Conservation (phyloP, 1,140 invertebrate species). For the Cataglyphis hispanica region DNA sequence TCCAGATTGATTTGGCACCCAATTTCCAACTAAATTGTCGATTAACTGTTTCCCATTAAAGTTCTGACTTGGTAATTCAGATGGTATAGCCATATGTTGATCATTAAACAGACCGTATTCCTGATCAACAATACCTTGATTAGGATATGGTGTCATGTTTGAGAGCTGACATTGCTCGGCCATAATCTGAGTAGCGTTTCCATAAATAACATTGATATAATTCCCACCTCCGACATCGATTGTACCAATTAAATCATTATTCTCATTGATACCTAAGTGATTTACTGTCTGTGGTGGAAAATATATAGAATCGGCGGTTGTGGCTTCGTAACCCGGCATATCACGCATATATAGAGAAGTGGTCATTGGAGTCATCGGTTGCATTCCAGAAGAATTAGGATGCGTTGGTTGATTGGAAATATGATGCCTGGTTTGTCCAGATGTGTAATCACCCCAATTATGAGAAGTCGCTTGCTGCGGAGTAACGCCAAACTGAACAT, state of each 20-base stretch:
- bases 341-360: slow-evolving; percentile 81
- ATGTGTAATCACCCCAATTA: slow-evolving; percentile 82
- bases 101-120: slow-evolving; percentile 84
- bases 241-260: slow-evolving; percentile 84
- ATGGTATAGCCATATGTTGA: slow-evolving; percentile 76
- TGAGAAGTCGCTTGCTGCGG: slow-evolving; percentile 81
- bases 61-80: slow-evolving; percentile 76
- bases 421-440: slow-evolving; percentile 77
- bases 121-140: slow-evolving; percentile 80
- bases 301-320: slow-evolving; percentile 79
- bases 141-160: slow-evolving; percentile 78
- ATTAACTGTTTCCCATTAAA: slow-evolving; percentile 87
- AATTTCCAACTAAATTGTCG: slow-evolving; percentile 93
- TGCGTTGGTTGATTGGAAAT: slow-evolving; percentile 69
- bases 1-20: slow-evolving; percentile 92
- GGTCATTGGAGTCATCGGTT: slow-evolving; percentile 78
- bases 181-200: slow-evolving; percentile 83
- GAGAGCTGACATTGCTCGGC: slow-evolving; percentile 82
- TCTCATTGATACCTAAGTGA: slow-evolving; percentile 83
- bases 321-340: slow-evolving; percentile 75
- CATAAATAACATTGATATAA: slow-evolving; percentile 85
- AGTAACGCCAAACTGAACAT: slow-evolving; percentile 87
- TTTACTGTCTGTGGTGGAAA: slow-evolving; percentile 82
- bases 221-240: slow-evolving; percentile 86
- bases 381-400: slow-evolving; percentile 77